Conservation (phyloP, 2,797 vertebrate species). For the Cyprinella venusta region DNA sequence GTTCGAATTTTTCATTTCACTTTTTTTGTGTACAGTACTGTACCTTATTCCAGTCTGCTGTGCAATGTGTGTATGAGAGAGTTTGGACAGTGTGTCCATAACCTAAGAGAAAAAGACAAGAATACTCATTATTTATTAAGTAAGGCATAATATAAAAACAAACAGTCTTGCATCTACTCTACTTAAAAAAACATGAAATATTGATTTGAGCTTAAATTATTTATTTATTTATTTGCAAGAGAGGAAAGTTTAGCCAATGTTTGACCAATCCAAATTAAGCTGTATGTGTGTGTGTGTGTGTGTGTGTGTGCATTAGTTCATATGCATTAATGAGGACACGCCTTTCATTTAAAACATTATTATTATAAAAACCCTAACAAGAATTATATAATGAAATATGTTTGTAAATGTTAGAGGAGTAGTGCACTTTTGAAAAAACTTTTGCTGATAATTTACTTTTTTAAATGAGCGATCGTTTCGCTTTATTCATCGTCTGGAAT, state of each 20-base stretch:
- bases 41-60: slow-evolving; percentile 91
- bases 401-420: neutral
- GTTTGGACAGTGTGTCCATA: slow-evolving; percentile 92
- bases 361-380: neutral
- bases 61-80: slow-evolving; percentile 85
- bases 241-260: neutral
- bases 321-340: neutral
- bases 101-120: slow-evolving; percentile 78
- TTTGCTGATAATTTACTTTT: too few species aligned
- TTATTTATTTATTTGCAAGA: neutral
- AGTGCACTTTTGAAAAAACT: too few species aligned
- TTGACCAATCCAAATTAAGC: neutral
- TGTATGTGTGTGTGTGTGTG: too few species aligned
- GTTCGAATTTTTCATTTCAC: neutral
- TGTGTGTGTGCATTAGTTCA: too few species aligned
- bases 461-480: too few species aligned
- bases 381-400: neutral
- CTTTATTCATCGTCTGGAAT: too few species aligned
- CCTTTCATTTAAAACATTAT: neutral
- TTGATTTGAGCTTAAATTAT: neutral
- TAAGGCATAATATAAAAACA: neutral
- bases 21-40: neutral
- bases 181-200: neutral
- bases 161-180: neutral
- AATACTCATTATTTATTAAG: neutral